Conservation (phyloP, 2,888 invertebrate species). For the Zonitis immaculata region DNA sequence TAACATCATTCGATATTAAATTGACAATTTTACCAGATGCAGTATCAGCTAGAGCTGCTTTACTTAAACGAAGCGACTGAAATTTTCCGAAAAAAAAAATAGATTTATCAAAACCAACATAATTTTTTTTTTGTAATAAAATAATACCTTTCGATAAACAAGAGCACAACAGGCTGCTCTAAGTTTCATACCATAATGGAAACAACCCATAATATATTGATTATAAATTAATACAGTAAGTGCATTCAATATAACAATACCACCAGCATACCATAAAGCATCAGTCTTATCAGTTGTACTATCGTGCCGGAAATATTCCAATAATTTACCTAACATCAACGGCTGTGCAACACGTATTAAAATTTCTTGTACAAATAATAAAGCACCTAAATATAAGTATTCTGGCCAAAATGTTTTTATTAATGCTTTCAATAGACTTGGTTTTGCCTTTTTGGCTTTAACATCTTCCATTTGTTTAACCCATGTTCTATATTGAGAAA, state of each 20-base stretch:
- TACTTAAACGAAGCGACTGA: slow-evolving; percentile 64
- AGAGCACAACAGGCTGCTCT: slow-evolving; percentile 74
- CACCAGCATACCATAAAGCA: slow-evolving; percentile 57
- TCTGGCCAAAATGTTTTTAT: slow-evolving; percentile 62
- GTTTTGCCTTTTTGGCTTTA: slow-evolving; percentile 53
- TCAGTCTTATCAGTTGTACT: slow-evolving; percentile 50
- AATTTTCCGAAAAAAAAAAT: too few relatives aligned
- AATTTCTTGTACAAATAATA: slow-evolving; percentile 56
- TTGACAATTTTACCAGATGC: slow-evolving; percentile 86
- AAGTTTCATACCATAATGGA: slow-evolving; percentile 72
- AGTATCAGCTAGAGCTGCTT: slow-evolving; percentile 61
- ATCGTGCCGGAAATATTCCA: slow-evolving; percentile 59
- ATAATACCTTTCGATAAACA: slow-evolving; percentile 72
- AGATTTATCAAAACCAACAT: neutral
- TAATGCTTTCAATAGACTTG: slow-evolving; percentile 61
- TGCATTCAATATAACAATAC: slow-evolving; percentile 53
- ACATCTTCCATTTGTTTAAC: slow-evolving; percentile 57
- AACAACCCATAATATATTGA: slow-evolving; percentile 59
- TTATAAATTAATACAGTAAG: slow-evolving; percentile 57
- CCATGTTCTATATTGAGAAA: slow-evolving; percentile 57
- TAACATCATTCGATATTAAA: slow-evolving; percentile 88
- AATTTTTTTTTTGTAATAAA: too few relatives aligned
- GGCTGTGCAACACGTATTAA: slow-evolving; percentile 58
- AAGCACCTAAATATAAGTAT: slow-evolving; percentile 56
- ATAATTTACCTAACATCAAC: slow-evolving; percentile 57